Conservation (phyloP, 2,888 invertebrate genomes). For the Ormyrus nitidulus region DNA sequence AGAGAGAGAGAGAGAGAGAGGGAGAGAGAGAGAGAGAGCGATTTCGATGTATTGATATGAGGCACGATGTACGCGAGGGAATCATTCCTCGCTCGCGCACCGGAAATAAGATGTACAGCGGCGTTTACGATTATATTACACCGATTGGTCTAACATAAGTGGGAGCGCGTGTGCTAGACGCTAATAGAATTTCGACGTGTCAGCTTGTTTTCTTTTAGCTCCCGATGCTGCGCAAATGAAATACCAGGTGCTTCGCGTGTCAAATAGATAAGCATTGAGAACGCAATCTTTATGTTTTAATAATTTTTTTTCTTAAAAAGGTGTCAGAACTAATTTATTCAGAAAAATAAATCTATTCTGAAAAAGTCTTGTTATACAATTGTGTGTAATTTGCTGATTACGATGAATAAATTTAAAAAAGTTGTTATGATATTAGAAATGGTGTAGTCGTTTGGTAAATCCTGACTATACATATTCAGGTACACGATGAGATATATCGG, state of each 20-base stretch:
- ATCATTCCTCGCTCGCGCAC: constrained; percentile 15
- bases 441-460: no score
- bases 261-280: background rate
- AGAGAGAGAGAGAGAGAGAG: background rate
- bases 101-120: constrained; percentile 37
- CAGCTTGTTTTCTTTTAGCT: background rate
- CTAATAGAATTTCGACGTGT: constrained; percentile 16
- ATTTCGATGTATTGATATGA: constrained; percentile 11
- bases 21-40: background rate
- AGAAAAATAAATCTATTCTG: no score
- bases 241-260: no score
- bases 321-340: no score
- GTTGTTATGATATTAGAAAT: no score
- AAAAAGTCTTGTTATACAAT: no score
- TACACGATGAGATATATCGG: no score
- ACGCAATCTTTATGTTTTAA: background rate
- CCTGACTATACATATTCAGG: no score
- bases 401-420: no score
- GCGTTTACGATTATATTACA: constrained; percentile 6
- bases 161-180: background rate
- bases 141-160: background rate
- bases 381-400: no score
- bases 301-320: background rate
- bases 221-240: background rate
- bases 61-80: constrained; percentile 21